Conservation (phyloP, 2,113 vertebrate genomes). For the Glareola pratincola region DNA sequence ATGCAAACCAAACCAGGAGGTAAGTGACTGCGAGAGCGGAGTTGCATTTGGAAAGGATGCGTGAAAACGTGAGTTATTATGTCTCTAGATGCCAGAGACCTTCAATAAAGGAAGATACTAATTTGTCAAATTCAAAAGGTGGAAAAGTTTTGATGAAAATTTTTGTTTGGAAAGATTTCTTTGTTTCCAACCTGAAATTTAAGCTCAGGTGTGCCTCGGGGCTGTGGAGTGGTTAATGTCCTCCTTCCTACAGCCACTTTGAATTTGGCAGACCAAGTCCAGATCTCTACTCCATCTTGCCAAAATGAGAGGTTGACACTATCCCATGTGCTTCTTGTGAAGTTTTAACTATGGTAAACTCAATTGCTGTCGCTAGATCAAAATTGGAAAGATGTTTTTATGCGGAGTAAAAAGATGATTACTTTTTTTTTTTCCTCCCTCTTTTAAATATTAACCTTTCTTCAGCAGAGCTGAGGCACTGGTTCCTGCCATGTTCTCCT, state of each 20-base stretch:
- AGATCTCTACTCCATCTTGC: background rate
- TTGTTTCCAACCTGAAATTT: background rate
- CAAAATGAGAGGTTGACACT: background rate
- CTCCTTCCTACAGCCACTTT: background rate
- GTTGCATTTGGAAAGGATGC: background rate
- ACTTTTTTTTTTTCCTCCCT: background rate
- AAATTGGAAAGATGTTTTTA: background rate
- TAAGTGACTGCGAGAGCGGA: background rate
- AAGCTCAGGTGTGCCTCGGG: background rate
- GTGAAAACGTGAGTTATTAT: background rate
- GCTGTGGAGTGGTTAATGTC: no score
- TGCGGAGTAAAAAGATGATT: background rate
- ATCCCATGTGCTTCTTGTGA: background rate
- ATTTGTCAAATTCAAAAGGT: background rate
- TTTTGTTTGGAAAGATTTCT: background rate
- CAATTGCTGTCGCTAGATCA: background rate
- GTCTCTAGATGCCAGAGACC: background rate
- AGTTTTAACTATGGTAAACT: background rate
- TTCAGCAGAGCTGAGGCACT: background rate
- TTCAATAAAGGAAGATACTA: background rate
- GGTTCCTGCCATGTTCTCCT: background rate
- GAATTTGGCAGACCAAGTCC: background rate
- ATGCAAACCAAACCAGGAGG: background rate
- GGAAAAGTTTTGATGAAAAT: background rate
- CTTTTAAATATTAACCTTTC: background rate